Percentiles rank a stretch among this genome's conserved stretches.
Evolutionary conservation across 2,113 vertebrate genomes (phyloP).

Genomic region (Eonycteris spelaea): DNA sequence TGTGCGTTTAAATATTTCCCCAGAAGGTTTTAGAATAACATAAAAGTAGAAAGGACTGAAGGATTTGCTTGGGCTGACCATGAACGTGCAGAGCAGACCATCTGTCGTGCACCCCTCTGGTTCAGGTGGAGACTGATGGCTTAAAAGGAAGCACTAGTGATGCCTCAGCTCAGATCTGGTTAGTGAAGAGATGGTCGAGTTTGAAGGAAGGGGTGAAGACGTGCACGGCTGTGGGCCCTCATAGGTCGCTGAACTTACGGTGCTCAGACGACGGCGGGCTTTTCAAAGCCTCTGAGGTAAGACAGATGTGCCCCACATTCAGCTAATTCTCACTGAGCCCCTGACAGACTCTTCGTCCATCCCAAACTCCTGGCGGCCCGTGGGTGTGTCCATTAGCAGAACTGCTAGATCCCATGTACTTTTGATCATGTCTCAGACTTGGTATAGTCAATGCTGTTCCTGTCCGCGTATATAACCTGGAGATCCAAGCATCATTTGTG

Average conservation of each 20-base stretch:
- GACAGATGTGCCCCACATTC: neutral
- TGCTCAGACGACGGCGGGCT: neutral
- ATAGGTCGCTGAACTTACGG: accelerated
- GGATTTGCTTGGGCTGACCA: neutral
- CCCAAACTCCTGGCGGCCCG: neutral
- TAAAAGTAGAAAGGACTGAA: neutral
- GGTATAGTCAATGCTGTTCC: neutral
- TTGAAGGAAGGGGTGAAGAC: neutral
- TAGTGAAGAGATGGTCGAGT: no score
- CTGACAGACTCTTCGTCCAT: neutral
- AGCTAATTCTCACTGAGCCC: neutral
- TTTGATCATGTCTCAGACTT: neutral
- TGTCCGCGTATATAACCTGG: accelerated
- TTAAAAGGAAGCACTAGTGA: neutral
- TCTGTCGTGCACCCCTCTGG: neutral
- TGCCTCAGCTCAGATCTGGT: accelerated
- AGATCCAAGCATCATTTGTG: neutral
- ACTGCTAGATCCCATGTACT: no score
- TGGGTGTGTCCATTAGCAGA: neutral
- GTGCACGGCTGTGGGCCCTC: accelerated
- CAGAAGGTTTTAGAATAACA: neutral
- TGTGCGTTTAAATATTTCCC: neutral
- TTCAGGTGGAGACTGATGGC: no score
- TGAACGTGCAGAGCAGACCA: neutral
- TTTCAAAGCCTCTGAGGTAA: neutral